These are phyloP conservation scores for Brachionus koreanus DNA, from an alignment of 1,140 invertebrate genomes.

Conservation along the genomic window DNA sequence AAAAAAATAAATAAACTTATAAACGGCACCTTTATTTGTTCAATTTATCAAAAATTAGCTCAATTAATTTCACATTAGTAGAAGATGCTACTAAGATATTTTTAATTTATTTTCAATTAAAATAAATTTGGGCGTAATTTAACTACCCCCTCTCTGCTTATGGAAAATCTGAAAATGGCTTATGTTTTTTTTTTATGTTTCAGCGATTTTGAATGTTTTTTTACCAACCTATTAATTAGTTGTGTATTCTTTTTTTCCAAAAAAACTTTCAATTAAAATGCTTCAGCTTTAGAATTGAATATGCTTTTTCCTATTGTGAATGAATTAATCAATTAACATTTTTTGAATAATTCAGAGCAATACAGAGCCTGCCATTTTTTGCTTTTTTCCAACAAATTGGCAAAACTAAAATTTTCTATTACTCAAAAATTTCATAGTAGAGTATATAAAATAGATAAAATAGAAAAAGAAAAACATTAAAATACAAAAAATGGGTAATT, in stretches of 20 bases:
- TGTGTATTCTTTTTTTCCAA: conserved; percentile 14
- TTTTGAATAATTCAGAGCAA: conserved; percentile 25
- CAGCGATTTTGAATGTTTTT: conserved; percentile 15
- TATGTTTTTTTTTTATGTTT: conserved; percentile 25
- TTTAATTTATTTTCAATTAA: neutral
- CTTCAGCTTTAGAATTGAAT: neutral
- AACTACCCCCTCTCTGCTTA: neutral
- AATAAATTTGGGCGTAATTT: neutral
- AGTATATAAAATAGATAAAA: conserved; percentile 8
- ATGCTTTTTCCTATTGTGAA: neutral
- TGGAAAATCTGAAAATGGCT: conserved; percentile 3
- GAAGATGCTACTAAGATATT: neutral
- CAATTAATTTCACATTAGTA: neutral
- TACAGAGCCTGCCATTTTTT: neutral
- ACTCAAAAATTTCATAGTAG: neutral
- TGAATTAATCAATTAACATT: conserved; percentile 31
- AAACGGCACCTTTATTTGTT: neutral
- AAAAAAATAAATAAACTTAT: neutral
- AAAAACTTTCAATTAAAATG: conserved; percentile 29
- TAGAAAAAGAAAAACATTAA: conserved; percentile 18
- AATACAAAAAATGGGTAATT: conserved; percentile 42
- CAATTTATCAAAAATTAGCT: neutral
- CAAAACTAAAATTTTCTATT: conserved; percentile 21
- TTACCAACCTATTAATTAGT: conserved; percentile 13
- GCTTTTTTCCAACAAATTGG: conserved; percentile 13